A percentile compares a stretch with the other conserved stretches of the same genome.
phyloP scores from a whole-genome alignment of 2,797 vertebrate species.

The Pseudocheirus occidentalis region DNA sequence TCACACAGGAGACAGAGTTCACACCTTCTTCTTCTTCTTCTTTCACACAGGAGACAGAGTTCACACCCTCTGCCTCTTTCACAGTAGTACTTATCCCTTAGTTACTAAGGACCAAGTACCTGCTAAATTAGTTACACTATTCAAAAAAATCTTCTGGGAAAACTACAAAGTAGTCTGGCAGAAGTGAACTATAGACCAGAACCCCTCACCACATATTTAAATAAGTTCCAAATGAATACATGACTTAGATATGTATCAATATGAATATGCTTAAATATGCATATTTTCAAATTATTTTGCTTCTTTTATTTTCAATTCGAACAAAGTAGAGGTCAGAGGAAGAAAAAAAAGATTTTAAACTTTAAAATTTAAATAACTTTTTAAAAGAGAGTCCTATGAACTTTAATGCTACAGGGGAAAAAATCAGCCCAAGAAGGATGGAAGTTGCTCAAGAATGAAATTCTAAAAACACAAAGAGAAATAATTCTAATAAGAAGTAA shows the following conservation, averaged over 20 bases:
- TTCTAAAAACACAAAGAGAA: not conserved
- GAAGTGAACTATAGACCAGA: not conserved
- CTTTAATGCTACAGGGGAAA: not conserved
- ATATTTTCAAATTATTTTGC: not conserved
- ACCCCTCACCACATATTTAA: not conserved
- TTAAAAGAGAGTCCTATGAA: not conserved
- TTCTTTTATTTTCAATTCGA: not conserved
- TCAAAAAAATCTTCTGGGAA: not conserved
- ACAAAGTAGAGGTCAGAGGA: not conserved
- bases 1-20: no score
- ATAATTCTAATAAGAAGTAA: not conserved
- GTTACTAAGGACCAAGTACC: no score
- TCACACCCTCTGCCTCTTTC: no score
- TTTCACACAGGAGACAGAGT: no score
- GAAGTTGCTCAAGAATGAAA: not conserved
- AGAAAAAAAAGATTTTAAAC: not conserved
- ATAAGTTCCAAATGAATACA: not conserved
- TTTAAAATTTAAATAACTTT: not conserved
- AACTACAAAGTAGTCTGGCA: not conserved
- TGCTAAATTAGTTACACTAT: not conserved
- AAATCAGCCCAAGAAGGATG: not conserved
- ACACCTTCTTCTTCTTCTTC: no score
- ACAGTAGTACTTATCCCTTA: no score
- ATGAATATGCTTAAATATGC: not conserved
- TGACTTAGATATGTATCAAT: not conserved